Percentiles rank a stretch among this genome's conserved stretches.
Conservation (phyloP, 2,113 vertebrate genomes). For the Bambusicola thoracicus region DNA sequence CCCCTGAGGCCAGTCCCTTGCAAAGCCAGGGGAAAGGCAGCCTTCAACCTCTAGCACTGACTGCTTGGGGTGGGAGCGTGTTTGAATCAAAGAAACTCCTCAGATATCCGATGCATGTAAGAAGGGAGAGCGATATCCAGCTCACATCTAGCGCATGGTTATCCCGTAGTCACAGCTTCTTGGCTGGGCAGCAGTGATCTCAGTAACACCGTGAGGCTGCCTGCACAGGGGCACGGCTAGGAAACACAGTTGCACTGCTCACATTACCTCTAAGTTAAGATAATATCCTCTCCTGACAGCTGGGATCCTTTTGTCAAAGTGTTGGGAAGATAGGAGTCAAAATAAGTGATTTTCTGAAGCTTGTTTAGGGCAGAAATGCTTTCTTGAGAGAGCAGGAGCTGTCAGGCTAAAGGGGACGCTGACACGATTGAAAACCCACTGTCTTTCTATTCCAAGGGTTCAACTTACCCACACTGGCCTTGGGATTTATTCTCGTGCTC, state of each 20-base stretch:
- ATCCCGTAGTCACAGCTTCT: background rate
- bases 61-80: background rate
- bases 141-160: background rate
- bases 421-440: background rate
- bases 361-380: background rate
- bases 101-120: fast-evolving
- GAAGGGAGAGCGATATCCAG: background rate
- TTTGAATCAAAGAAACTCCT: background rate
- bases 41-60: background rate
- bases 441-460: fast-evolving
- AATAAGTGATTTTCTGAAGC: background rate
- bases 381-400: background rate
- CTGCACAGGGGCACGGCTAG: fast-evolving
- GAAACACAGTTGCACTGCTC: background rate
- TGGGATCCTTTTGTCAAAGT: background rate
- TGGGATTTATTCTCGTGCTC: fast-evolving
- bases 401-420: background rate
- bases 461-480: fast-evolving
- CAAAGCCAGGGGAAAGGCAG: background rate
- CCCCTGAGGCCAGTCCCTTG: background rate
- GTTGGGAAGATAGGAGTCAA: background rate
- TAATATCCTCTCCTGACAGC: background rate
- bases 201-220: background rate
- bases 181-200: background rate
- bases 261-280: fast-evolving